phyloP scores from a whole-genome alignment of 2,113 vertebrate species.

The Tyto alba region DNA sequence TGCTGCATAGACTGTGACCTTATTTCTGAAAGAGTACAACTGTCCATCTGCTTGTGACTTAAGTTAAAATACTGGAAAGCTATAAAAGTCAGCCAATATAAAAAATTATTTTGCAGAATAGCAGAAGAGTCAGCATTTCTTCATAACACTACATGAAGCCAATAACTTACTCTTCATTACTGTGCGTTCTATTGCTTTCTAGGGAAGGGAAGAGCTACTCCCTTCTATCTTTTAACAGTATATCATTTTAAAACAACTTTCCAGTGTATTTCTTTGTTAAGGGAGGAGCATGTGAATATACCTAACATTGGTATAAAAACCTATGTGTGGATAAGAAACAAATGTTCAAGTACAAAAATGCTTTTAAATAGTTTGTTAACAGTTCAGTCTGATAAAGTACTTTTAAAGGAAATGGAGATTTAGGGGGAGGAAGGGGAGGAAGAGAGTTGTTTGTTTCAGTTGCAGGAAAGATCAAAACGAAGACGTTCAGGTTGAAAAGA shows the following conservation, averaged over 20 bases:
- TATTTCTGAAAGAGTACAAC: neutral
- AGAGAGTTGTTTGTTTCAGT: conserved; percentile 52
- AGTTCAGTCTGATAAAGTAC: neutral
- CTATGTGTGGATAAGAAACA: no score
- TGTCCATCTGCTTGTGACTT: neutral
- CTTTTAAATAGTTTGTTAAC: neutral
- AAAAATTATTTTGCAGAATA: neutral
- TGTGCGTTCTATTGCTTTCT: neutral
- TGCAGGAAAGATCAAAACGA: conserved; percentile 49
- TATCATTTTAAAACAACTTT: neutral
- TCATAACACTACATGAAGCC: neutral
- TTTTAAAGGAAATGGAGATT: conserved; percentile 52
- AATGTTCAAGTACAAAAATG: neutral
- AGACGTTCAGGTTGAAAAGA: conserved; percentile 46
- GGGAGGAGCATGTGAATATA: neutral
- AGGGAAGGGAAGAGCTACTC: conserved; percentile 5
- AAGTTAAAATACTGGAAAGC: neutral
- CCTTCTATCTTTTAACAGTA: neutral
- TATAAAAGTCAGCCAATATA: neutral
- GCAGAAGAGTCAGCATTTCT: neutral
- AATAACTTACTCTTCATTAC: neutral
- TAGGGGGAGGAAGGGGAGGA: conserved; percentile 43
- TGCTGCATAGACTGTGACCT: neutral
- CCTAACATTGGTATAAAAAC: no score
- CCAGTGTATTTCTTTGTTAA: neutral